These are phyloP conservation scores for Staurois parvus DNA, from an alignment of 2,797 vertebrate species.

Conservation along the genomic window DNA sequence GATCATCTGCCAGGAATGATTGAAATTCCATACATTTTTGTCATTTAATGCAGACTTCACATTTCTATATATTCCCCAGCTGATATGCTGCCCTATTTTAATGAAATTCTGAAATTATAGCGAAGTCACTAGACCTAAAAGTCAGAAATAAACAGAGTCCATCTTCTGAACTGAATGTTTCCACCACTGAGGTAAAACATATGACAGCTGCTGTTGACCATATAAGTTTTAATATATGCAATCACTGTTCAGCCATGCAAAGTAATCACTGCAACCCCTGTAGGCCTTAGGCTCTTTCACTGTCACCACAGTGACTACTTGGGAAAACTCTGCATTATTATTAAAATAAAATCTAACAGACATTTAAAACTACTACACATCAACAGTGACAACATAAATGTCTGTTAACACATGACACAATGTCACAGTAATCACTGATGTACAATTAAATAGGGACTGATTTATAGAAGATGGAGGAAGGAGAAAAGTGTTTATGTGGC, in stretches of 20 bases:
- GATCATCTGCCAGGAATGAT: slow-evolving; percentile 63
- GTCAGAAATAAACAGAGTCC: slow-evolving; percentile 16
- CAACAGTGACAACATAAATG: not conserved
- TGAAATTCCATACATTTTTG: slow-evolving; percentile 30
- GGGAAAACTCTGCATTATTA: slow-evolving; percentile 13
- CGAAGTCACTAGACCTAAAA: not conserved
- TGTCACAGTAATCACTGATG: not conserved
- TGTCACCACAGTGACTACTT: not conserved
- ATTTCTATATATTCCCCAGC: slow-evolving; percentile 55
- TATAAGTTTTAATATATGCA: not conserved
- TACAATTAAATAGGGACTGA: not conserved
- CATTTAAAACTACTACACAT: not conserved
- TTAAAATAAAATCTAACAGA: not conserved
- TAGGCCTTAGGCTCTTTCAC: not conserved
- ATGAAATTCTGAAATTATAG: slow-evolving; percentile 29
- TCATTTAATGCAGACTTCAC: slow-evolving; percentile 58
- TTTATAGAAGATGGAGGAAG: not conserved
- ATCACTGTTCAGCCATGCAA: slow-evolving; percentile 21
- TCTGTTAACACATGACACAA: not conserved
- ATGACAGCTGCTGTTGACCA: slow-evolving; percentile 9
- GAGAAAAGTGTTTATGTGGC: not conserved
- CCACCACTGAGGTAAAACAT: slow-evolving; percentile 15
- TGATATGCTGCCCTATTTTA: slow-evolving; percentile 30
- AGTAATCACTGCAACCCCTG: slow-evolving; percentile 22
- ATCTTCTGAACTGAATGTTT: not conserved